A percentile compares a stretch with the other conserved stretches of the same genome.
Evolutionary conservation across 2,113 vertebrate species (phyloP).

Genomic region (Aplodontia rufa): DNA sequence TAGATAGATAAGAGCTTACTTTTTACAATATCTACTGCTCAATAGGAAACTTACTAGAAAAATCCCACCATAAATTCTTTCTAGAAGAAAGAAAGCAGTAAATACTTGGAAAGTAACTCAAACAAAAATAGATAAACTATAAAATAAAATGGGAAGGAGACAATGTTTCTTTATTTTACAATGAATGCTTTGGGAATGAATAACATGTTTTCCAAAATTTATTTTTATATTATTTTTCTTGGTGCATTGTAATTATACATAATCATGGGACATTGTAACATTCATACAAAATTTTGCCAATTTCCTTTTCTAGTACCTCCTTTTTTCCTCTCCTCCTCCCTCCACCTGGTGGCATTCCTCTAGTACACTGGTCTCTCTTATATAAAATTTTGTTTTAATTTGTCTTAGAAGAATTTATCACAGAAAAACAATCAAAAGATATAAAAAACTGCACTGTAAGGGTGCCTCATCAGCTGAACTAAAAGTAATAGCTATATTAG

Average conservation of each 20-base stretch:
- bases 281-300: too few species aligned
- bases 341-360: too few species aligned
- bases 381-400: background rate
- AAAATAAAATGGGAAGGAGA: background rate
- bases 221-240: too few species aligned
- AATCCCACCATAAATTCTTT: constrained; percentile 24
- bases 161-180: background rate
- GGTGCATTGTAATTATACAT: too few species aligned
- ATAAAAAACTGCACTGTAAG: background rate
- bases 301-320: too few species aligned
- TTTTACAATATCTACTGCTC: background rate
- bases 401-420: constrained; percentile 33
- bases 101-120: background rate
- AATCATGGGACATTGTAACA: too few species aligned
- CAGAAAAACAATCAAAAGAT: background rate
- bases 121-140: constrained; percentile 18
- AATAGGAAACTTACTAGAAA: background rate
- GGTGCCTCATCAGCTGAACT: background rate
- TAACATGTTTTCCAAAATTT: background rate
- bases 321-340: too few species aligned
- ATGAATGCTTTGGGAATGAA: background rate
- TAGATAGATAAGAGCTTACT: background rate
- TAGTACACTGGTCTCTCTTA: too few species aligned
- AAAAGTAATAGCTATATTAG: background rate
- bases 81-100: background rate